Base-by-base conservation (phyloP, 2,797 vertebrate species). In the Darevskia nairensis region DNA sequence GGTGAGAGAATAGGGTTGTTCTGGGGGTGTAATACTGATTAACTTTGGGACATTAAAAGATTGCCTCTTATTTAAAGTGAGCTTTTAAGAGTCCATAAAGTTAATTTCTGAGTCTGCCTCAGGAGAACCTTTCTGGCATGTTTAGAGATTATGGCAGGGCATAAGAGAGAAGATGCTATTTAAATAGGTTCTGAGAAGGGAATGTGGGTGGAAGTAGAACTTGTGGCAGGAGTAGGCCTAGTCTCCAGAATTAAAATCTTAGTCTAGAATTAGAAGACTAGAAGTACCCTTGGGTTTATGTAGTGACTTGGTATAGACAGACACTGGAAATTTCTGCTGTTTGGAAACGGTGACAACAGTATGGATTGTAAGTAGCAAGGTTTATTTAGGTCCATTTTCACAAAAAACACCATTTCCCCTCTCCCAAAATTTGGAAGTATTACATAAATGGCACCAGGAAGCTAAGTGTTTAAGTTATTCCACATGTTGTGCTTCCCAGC, bases 351-450 rank as follows among this genome's bases (percentile, higher is more conserved):
- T 39, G 32, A 27, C 50, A 71, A 69, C 8, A 80, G n/a, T 84
- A 23, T 50, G 19, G 19, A 83, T 32, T 7, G 39, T 68, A 89
- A 91, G 89, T 84, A 41, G 39, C 61, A 81, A 87, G 93, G 86
- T 90, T 83, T 86, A 87, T 85, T 91, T 75, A 69, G 1, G 82
- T 92, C 79, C 44, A 44, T 3, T 77, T 87, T 89, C 46, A 46
- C 46, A 46, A 46, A 46, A 46, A 46, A 9, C 46, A 46, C 46
- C 46, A 55, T 50, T 94, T 93, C 92, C 92, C 91, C 87, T 84
- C 90, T 85, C 92, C 84, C 86, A 89, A 89, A 95, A 94, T 90
- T 89, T 94, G 71, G 50, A 17, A 35, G 35, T 92, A 82, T 92
- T 94, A 89, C 90, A 0, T 92, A 90, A 94, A 90, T 92, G 81